These are phyloP conservation scores for Thalassarche chlororhynchos DNA, from an alignment of 2,113 vertebrate genomes.

Conservation along the genomic window DNA sequence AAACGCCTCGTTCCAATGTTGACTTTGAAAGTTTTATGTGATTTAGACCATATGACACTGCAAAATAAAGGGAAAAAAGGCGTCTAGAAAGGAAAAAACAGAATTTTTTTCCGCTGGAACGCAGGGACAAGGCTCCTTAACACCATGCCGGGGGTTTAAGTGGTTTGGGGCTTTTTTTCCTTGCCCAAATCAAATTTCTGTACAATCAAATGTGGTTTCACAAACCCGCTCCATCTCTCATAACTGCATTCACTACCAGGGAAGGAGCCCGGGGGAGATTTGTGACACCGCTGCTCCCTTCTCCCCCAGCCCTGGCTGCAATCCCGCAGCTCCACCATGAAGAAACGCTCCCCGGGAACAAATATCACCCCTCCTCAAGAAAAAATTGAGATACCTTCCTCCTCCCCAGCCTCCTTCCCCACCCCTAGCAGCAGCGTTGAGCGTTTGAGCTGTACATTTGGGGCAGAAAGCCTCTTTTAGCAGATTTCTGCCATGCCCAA, in stretches of 20 bases:
- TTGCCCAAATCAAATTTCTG: conserved; percentile 2
- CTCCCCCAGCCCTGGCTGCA: neutral
- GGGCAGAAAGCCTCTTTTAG: neutral
- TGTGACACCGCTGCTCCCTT: neutral
- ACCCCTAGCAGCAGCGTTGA: neutral
- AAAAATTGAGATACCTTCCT: neutral
- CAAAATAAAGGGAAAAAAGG: conserved; percentile 49
- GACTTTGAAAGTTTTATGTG: conserved; percentile 58
- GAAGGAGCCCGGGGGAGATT: neutral
- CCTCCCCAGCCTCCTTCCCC: neutral
- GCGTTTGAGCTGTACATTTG: neutral
- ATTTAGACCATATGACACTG: conserved; percentile 55
- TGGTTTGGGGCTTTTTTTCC: neutral
- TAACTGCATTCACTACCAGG: neutral
- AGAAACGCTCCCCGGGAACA: neutral
- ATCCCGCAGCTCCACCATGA: neutral
- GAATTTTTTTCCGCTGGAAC: neutral
- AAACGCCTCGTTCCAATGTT: conserved; percentile 39
- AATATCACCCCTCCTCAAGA: neutral
- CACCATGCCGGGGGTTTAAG: neutral
- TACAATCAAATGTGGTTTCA: neutral
- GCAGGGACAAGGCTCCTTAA: conserved; percentile 1
- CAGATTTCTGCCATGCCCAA: neutral
- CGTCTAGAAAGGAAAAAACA: neutral
- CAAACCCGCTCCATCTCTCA: neutral